Evolutionary conservation across 2,888 invertebrate genomes (phyloP), one percentile per base, ranked within the genome.

Genomic region (Halictus ligatus): DNA sequence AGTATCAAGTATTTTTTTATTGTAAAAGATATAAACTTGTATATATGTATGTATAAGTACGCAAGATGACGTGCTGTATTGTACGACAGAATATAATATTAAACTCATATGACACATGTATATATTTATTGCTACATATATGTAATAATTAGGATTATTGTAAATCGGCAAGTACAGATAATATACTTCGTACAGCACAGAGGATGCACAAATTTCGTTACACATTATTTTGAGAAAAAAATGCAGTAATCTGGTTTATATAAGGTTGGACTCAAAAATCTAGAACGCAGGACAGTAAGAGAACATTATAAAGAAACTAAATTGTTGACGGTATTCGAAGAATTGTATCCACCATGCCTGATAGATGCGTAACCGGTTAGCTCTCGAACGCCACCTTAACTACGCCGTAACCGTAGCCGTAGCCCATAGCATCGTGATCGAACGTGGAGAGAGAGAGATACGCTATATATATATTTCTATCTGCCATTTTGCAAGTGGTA

Each of bases 401-500:
- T 84, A 60, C 71, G 80, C 71, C 67, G 74, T 84, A 75, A 60
- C 71, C 64, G 64, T 64, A 64, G 35, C 40, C 54, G 7, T 18
- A 50, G 21, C 21, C 50, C 50, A 18, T 50, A 54, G 50, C 50
- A 58, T 71, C n/a, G 78, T 64, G 71, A 78, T 15, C 54, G 75
- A 48, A 75, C 77, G 4, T 43, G 2, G 5, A 69, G n/a, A 69
- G 69, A 69, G 54, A 21, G 43, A 48, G 18, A 46, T 54, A 77
- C 18, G 73, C 40, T 79, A 71, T 81, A 78, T 86, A 58, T 54
- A 29, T 76, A 54, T 50, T 35, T 35, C 35, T 35, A 80, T 85
- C 86, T 85, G 86, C 89, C 90, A 90, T 90, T 89, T 90, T 88
- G 86, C 87, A 82, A 90, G 80, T 83, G 78, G 90, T 87, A 90